Evolutionary conservation across 2,888 invertebrate species (phyloP), one percentile per base, ranked within the genome.

Genomic region (Hoplodrina blanda): DNA sequence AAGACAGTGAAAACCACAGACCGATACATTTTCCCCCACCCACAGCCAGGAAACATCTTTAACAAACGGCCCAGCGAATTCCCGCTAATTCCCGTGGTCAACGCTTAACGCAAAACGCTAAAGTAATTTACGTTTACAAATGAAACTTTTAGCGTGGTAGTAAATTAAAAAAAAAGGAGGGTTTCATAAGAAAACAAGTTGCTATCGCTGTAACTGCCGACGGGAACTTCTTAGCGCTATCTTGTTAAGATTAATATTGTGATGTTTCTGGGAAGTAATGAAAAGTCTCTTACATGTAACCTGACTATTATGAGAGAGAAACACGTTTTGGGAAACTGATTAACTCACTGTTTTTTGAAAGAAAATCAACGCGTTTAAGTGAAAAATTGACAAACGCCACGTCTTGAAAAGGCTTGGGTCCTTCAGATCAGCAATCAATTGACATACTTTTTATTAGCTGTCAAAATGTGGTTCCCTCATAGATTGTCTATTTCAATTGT

Each of bases 41-140:
- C n/a, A n/a, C n/a, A 41, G 33, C 61, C 65, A 82, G 76, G 79
- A 83, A 76, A 71, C 73, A 79, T 82, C 73, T 73, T 75, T 80
- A 76, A 85, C 77, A 87, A 89, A 87, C 77, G 84, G 78, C 80
- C 81, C 76, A 78, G 83, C 73, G 83, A 86, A 86, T 88, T 83
- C 83, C 81, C 85, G 84, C 88, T 85, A 87, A 88, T 87, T 86
- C 83, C 74, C 78, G 82, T 76, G 85, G 84, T 80, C 83, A 85
- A 65, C 76, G 83, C 82, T 89, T 84, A 87, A 81, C 84, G 84
- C 79, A 82, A 87, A 87, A 85, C 85, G 87, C 85, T 85, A 88
- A 88, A 87, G 90, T 87, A 91, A 91, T 91, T 91, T 90, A 87
- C 87, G 87, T 84, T 76, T 85, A 85, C 86, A 89, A 90, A 90